Base-by-base conservation (phyloP, 2,888 invertebrate genomes). In the Chloroclystis v-ata region DNA sequence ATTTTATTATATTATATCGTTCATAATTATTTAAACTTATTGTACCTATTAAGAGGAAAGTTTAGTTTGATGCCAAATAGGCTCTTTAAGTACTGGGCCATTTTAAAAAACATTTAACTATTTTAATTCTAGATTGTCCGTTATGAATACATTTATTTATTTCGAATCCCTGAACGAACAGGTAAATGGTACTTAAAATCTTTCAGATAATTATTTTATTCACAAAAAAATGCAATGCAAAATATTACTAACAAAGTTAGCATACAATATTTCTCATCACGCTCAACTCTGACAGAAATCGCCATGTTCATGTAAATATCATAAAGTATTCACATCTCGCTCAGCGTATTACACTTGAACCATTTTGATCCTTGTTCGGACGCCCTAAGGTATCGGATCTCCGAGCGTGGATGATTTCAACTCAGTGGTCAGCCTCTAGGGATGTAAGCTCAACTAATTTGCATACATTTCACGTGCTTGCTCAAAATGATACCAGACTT, bases 381-480 rank as follows among this genome's bases (percentile, higher is more conserved):
- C 9, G 16, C 2, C 14, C 28, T 51, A 54, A 41, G 52, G 37
- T 43, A 24, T 26, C 25, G 26, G 24, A 26, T 28, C 32, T 38
- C 63, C 60, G 65, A 63, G 60, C 60, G 57, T 47, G 49, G 60
- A 57, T 65, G 58, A 60, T 61, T 62, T 60, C 60, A 60, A 55
- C 58, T 54, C 58, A 60, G 59, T 60, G 65, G 61, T 49, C 64
- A 61, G 59, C 60, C 70, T 58, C 58, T 13, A 13, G 59, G 61
- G 20, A 56, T 43, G 48, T 43, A 24, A 56, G 49, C 57, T 56
- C 54, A 61, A 61, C 69, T 67, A 68, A 69, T 69, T 68, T 69
- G 65, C 69, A 69, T 73, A 69, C 59, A 69, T 70, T 64, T 59
- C 8, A 10, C 56, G 55, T 52, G 54, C 59, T 58, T 57, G 59